phyloP scores from a whole-genome alignment of 2,113 vertebrate species.

The Sprattus sprattus region DNA sequence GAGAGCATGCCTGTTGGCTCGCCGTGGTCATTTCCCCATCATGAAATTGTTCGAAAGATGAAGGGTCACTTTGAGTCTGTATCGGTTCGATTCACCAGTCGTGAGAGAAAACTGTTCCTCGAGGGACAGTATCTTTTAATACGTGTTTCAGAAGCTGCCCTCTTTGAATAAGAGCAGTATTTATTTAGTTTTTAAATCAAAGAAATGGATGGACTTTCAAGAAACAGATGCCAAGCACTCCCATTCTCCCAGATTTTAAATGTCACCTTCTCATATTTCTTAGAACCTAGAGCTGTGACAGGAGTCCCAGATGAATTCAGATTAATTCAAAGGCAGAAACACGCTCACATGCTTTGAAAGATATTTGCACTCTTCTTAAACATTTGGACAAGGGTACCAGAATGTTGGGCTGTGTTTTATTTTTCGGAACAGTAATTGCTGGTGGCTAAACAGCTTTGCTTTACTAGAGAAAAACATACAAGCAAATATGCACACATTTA shows the following conservation, averaged over 20 bases:
- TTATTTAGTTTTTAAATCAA: no score
- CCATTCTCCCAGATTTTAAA: neutral
- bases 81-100: neutral
- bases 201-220: neutral
- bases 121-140: neutral
- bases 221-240: neutral
- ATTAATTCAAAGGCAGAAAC: neutral
- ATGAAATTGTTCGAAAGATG: neutral
- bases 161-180: neutral
- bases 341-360: neutral
- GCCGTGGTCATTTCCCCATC: neutral
- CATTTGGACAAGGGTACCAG: no score
- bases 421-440: neutral
- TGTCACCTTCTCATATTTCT: neutral
- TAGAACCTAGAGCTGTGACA: no score
- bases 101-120: neutral
- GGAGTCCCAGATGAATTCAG: no score
- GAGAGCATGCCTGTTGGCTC: neutral
- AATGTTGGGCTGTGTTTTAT: no score
- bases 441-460: no score
- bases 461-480: neutral
- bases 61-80: neutral
- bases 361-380: no score
- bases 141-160: neutral
- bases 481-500: neutral